A percentile compares a stretch with the other conserved stretches of the same genome.
Evolutionary conservation across 2,113 vertebrate genomes (phyloP).

Genomic region (Brachypteracias leptosomus): DNA sequence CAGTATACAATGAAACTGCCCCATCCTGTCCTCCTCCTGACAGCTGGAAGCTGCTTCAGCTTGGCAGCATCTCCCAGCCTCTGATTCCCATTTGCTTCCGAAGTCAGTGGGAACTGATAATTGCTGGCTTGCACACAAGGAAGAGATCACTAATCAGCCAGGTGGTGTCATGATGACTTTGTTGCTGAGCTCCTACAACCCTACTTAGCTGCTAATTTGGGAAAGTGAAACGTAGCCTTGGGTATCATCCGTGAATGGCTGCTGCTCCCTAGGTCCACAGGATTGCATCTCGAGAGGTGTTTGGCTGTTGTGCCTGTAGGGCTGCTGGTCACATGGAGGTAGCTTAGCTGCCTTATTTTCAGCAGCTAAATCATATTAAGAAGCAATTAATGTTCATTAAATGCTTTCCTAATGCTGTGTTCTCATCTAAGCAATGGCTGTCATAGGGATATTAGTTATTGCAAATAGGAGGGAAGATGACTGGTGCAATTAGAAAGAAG

Average conservation of each 20-base stretch:
- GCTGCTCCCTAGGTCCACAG: background rate
- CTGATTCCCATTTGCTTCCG: background rate
- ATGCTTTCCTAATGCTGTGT: conserved; percentile 25
- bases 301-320: background rate
- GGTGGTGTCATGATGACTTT: conserved; percentile 43
- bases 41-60: conserved; percentile 16
- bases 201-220: conserved; percentile 21
- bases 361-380: conserved; percentile 60
- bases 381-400: conserved; percentile 60
- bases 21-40: background rate
- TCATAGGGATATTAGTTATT: conserved; percentile 15
- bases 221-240: background rate
- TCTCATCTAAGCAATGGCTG: conserved; percentile 27
- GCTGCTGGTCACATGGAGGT: conserved; percentile 1
- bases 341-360: background rate
- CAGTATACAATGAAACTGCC: too few species aligned
- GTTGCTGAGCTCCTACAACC: background rate
- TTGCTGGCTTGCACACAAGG: conserved; percentile 24
- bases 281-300: background rate
- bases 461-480: background rate
- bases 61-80: background rate
- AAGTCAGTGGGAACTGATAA: conserved; percentile 38
- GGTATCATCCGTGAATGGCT: background rate
- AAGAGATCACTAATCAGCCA: conserved; percentile 48
- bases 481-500: background rate